Percentiles rank a stretch among this genome's conserved stretches.
These are phyloP conservation scores for Plecturocebus donacophilus DNA, from an alignment of 2,113 vertebrate species.

Conservation along the genomic window DNA sequence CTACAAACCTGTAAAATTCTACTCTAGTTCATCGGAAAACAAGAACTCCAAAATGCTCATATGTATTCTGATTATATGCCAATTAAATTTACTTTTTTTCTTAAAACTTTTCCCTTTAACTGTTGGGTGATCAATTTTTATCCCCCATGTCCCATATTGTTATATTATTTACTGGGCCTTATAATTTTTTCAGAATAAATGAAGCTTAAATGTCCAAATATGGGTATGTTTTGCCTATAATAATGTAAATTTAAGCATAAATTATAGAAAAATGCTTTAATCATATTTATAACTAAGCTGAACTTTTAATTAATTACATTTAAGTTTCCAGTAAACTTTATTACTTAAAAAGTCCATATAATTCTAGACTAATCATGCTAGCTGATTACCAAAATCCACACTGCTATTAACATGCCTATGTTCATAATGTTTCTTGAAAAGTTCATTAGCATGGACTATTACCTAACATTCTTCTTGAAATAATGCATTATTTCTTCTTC, in stretches of 20 bases:
- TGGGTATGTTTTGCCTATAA: neutral
- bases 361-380: neutral
- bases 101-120: neutral
- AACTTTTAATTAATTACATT: neutral
- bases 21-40: neutral
- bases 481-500: neutral
- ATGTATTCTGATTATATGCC: neutral
- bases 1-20: neutral
- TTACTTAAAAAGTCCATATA: neutral
- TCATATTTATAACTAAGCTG: neutral
- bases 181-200: neutral
- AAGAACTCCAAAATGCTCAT: neutral
- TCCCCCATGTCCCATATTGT: neutral
- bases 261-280: neutral
- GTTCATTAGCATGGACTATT: neutral
- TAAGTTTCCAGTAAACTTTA: neutral
- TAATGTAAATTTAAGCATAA: neutral
- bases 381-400: neutral
- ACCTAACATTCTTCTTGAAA: neutral
- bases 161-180: neutral
- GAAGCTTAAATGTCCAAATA: neutral
- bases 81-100: neutral
- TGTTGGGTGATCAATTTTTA: neutral
- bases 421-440: neutral
- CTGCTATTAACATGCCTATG: neutral